Base-by-base conservation (phyloP, 2,888 invertebrate species). In the Schizaphis graminum region DNA sequence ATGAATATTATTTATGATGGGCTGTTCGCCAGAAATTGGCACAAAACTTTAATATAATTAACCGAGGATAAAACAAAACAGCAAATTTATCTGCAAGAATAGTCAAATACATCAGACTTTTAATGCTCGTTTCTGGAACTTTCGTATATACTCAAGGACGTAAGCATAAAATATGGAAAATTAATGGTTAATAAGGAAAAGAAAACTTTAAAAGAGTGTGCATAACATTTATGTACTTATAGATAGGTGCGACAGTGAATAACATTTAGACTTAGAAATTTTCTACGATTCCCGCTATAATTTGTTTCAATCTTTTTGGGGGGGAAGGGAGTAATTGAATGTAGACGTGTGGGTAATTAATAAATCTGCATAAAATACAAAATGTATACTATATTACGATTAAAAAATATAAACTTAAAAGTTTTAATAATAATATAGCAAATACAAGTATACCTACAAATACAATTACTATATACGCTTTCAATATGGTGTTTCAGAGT, bases 1-100 rank as follows among this genome's bases (percentile, higher is more conserved):
- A 41, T 26, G 11, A 85, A 85, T 85, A 85, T 85, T 85, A 85
- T 85, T 85, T 44, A 85, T 85, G 28, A 85, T 85, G 44, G 26
- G 44, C 44, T 85, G 3, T 21, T 44, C 28, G 85, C 85, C 44
- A 85, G 11, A 13, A 28, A 13, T 44, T 44, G 85, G 44, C 85
- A 85, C 28, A 44, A 3, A 85, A 44, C 28, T 13, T 41, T 5
- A 44, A 11, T 13, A 85, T 85, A 28, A 85, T 85, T 44, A 85
- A 44, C 44, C 44, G 44, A 85, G 28, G 44, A 44, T 85, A 44
- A 85, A 85, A 26, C 26, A 85, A 44, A 85, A 85, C 85, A 85
- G 44, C 24, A 44, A 11, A 85, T 85, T 44, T 85, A 44, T 44
- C 44, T 4, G 44, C 5, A 11, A 85, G 13, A 85, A 85, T 41